Base-by-base conservation (phyloP, 2,113 vertebrate species). In the Ptychochromis oligacanthus region DNA sequence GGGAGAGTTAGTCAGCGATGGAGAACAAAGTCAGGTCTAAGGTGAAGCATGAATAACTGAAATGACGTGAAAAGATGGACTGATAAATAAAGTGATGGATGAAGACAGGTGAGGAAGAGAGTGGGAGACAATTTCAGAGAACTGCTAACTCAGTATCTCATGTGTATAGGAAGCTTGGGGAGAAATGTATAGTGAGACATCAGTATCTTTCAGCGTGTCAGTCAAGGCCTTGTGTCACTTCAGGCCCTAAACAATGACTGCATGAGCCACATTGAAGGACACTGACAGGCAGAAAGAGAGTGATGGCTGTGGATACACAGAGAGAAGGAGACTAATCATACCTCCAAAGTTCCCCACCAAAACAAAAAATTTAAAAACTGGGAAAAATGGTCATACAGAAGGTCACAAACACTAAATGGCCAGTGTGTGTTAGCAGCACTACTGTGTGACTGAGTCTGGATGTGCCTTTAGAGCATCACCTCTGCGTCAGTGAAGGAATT, bases 141-240 rank as follows among this genome's bases (percentile, higher is more conserved):
- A 75, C 14, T 82, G 80, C 79, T 65, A 82, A 86, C 64, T 86
- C 88, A 77, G 82, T 79, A 56, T 67, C 34, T 82, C 56, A 24
- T 52, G 58, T 74, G 28, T 46, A 82, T 22, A 56, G 57, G 70
- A 80, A 65, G 82, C 80, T 43, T 18, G 20, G 11, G 28, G 24
- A 34, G 77, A 74, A 76, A 84, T 79, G 79, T 46, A 79, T 84
- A 70, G 77, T 82, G 72, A 65, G 81, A 87, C 79, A 75, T 60
- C 5, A 79, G 52, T 67, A 78, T 83, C 58, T 83, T 62, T 88
- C 61, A 81, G 61, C 28, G 54, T 81, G 77, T 89, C 77, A 82
- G 36, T 82, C 77, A 83, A 90, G 77, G 86, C 55, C 84, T 67
- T 10, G 24, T 77, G 82, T 85, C 85, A 88, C 80, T 83, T 89